Evolutionary conservation across 1,140 invertebrate species (phyloP).

Genomic region (Drosophila erecta): DNA sequence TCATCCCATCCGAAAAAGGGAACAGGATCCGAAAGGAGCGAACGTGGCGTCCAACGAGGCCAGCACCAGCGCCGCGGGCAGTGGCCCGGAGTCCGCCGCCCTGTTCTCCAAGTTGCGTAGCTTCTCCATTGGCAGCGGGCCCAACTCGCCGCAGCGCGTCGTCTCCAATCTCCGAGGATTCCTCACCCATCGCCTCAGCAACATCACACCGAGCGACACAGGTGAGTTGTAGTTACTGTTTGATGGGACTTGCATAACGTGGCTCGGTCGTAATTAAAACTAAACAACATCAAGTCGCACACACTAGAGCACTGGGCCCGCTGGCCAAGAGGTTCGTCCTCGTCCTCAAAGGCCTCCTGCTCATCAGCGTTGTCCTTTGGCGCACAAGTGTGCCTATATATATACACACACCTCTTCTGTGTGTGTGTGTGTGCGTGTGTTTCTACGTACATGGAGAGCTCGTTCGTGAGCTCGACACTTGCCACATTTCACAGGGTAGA

Average conservation of each 20-base stretch:
- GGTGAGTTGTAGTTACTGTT: conserved; percentile 81
- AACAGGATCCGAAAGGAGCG: conserved; percentile 19
- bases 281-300: conserved; percentile 72
- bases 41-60: conserved; percentile 84
- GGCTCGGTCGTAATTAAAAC: conserved; percentile 69
- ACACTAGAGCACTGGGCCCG: conserved; percentile 49
- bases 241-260: conserved; percentile 62
- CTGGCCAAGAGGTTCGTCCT: conserved; percentile 61
- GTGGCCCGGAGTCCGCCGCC: conserved; percentile 80
- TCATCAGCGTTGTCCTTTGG: conserved; percentile 59
- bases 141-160: conserved; percentile 86
- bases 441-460: too few species aligned
- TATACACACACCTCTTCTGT: conserved; percentile 5
- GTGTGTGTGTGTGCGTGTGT: not conserved
- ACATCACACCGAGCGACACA: conserved; percentile 86
- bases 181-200: conserved; percentile 85
- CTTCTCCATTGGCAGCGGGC: conserved; percentile 84
- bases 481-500: conserved; percentile 59
- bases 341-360: conserved; percentile 27
- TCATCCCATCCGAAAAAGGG: conserved; percentile 1
- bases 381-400: conserved; percentile 27
- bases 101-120: conserved; percentile 85
- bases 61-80: conserved; percentile 73
- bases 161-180: conserved; percentile 87
- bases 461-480: conserved; percentile 27